Evolutionary conservation across 2,888 invertebrate genomes (phyloP).

Genomic region (Drosophila yooni): DNA sequence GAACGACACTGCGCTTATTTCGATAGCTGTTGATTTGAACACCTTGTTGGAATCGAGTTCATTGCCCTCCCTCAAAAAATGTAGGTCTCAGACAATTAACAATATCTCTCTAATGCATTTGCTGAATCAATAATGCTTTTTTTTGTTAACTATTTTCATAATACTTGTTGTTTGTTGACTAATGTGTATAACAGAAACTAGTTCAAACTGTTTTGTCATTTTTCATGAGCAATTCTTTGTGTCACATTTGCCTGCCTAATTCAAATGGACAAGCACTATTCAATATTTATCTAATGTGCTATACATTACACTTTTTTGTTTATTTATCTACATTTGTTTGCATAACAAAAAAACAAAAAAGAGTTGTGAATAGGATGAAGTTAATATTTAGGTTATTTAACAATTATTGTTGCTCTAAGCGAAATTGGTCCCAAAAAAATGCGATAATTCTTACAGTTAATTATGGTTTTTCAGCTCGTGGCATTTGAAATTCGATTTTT

Average conservation of each 20-base stretch:
- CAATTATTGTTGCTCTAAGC: background rate
- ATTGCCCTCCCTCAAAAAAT: constrained; percentile 19
- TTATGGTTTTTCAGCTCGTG: constrained; percentile 2
- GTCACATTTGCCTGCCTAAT: background rate
- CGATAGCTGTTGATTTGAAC: background rate
- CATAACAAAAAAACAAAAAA: background rate
- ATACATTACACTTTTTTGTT: background rate
- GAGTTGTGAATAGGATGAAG: background rate
- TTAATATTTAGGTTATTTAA: background rate
- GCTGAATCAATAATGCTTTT: constrained; percentile 14
- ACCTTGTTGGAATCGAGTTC: constrained; percentile 1
- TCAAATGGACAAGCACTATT: background rate
- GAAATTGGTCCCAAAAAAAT: background rate
- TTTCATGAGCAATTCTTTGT: background rate
- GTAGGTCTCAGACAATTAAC: constrained; percentile 31
- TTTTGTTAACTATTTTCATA: background rate
- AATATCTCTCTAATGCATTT: constrained; percentile 37
- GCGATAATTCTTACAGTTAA: too few relatives aligned
- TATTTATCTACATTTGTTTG: background rate
- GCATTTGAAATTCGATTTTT: background rate
- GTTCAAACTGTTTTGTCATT: background rate
- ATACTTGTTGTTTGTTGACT: background rate
- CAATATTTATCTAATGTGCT: background rate
- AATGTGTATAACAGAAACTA: background rate
- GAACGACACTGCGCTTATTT: background rate